Evolutionary conservation across 1,140 invertebrate species (phyloP), one percentile per base, ranked within the genome.

Genomic region (Tenebrio molitor): DNA sequence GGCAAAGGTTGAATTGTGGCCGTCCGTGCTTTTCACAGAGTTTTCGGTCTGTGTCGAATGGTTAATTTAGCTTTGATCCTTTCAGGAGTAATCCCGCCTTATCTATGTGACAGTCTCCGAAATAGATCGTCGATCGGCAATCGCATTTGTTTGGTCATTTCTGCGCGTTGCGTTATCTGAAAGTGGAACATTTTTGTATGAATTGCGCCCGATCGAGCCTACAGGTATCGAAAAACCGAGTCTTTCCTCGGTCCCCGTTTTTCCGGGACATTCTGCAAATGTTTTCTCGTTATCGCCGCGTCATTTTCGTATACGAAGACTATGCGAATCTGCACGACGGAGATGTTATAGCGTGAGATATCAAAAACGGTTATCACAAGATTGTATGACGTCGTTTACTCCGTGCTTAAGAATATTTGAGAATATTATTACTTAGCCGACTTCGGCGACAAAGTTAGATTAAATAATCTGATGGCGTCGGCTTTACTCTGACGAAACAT

Each of bases 91-190:
- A 58, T 58, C 50, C 42, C 36, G 36, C 14, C 42, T 46, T 46
- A 46, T 46, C 23, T 58, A 12, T 39, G 36, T 39, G 50, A 7
- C 23, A 58, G 50, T 17, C 42, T 12, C 2, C 12, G 23, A 58
- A 58, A 58, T 29, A 58, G 50, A 58, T 58, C 23, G 50, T 10
- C 23, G 50, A 58, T 58, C n/a, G 50, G 10, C 50, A 29, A 29
- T 58, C 50, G 15, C 50, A 58, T 58, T 58, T 58, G 50, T 58
- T 58, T 58, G 50, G 50, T 15, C 50, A 58, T 29, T 58, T 58
- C n/a, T 39, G 12, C 36, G 12, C 36, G 12, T 39, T 39, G 36
- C 36, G 36, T 39, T 39, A 39, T 39, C 50, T n/a, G 4, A 53
- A 29, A 58, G 14, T 15, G 15, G 3, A 12, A 29, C 21, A 33